Percentiles rank a stretch among this genome's conserved stretches.
These are phyloP conservation scores for Corythornis cristatus DNA, from an alignment of 2,113 vertebrate genomes.

Conservation along the genomic window DNA sequence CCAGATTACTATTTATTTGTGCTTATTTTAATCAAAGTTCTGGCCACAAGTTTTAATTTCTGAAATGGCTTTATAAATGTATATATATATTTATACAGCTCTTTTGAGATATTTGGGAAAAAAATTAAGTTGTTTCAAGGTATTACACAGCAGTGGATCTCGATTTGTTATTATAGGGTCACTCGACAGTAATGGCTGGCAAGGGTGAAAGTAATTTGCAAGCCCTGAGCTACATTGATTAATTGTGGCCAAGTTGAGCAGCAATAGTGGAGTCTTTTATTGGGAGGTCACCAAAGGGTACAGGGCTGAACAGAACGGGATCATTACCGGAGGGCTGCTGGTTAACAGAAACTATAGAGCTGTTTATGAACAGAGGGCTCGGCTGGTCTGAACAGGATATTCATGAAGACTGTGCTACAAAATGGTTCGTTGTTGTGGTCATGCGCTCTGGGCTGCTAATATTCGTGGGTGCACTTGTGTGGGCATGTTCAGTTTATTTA, in stretches of 20 bases:
- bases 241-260: conserved; percentile 21
- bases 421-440: conserved; percentile 58
- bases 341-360: conserved; percentile 53
- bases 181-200: conserved; percentile 8
- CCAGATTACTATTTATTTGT: neutral
- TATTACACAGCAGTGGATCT: neutral
- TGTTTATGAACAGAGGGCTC: conserved; percentile 53
- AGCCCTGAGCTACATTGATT: conserved; percentile 40
- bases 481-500: conserved; percentile 69
- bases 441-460: conserved; percentile 50
- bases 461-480: conserved; percentile 63
- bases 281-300: conserved; percentile 60
- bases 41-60: neutral
- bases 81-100: neutral
- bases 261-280: conserved; percentile 59
- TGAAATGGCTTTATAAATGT: neutral
- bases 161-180: conserved; percentile 36
- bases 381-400: conserved; percentile 60
- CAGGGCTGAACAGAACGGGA: neutral
- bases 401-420: conserved; percentile 34
- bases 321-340: conserved; percentile 51
- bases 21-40: neutral
- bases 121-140: neutral
- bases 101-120: neutral
- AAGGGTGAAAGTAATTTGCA: conserved; percentile 51